A percentile compares a stretch with the other conserved stretches of the same genome.
Conservation (phyloP, 2,113 vertebrate genomes). For the Gavia stellata region DNA sequence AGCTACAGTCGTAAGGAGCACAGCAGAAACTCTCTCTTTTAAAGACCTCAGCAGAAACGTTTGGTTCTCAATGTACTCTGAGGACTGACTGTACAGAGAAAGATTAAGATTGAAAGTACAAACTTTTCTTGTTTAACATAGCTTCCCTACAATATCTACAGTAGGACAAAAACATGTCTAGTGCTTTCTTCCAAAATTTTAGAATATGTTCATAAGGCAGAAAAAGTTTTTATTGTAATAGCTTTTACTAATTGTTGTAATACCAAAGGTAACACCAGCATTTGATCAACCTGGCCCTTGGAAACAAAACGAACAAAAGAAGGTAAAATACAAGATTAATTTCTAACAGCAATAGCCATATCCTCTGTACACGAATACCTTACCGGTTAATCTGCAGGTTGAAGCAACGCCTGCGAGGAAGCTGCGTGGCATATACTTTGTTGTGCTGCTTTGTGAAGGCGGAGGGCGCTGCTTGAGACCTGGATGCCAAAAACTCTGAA, state of each 20-base stretch:
- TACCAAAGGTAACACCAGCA: too few species aligned
- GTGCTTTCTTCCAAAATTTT: background rate
- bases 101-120: background rate
- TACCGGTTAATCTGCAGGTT: background rate
- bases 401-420: background rate
- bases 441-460: background rate
- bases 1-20: background rate
- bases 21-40: background rate
- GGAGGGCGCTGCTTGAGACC: background rate
- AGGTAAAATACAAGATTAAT: background rate
- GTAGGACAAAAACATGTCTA: background rate
- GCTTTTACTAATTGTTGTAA: background rate
- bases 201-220: background rate
- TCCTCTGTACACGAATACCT: background rate
- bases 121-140: background rate
- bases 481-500: background rate
- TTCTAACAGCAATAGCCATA: background rate
- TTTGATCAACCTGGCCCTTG: background rate
- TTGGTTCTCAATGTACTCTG: background rate
- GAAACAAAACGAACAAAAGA: background rate
- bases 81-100: background rate
- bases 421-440: too few species aligned
- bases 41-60: background rate
- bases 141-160: background rate
- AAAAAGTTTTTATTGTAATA: background rate